Conservation (phyloP, 2,797 vertebrate genomes). For the Phrynocephalus guinanensis region DNA sequence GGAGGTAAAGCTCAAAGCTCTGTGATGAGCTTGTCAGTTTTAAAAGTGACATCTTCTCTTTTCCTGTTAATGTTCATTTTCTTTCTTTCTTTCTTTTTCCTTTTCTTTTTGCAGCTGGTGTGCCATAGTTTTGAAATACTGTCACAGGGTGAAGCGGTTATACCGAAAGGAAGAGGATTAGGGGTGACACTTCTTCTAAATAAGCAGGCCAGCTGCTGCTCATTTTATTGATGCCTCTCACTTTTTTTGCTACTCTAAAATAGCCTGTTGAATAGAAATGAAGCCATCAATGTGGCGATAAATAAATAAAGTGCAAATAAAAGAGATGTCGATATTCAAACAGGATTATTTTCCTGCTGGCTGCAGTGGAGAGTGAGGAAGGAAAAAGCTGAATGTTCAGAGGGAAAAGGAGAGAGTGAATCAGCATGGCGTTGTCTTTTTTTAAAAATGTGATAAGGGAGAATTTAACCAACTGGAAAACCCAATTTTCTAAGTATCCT, state of each 20-base stretch:
- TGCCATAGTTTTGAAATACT: neutral
- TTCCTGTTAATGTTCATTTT: neutral
- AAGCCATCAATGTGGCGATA: neutral
- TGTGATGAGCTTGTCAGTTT: constrained; percentile 18
- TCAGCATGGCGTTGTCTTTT: too few species aligned
- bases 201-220: constrained; percentile 8
- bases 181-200: neutral
- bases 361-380: neutral
- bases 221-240: neutral
- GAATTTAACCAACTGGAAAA: too few species aligned
- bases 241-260: constrained; percentile 1
- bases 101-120: neutral
- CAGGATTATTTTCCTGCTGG: neutral
- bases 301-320: neutral
- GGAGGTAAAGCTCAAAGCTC: constrained; percentile 4
- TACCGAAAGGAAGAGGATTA: neutral
- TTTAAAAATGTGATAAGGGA: too few species aligned
- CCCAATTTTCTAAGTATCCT: too few species aligned
- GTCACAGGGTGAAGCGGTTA: constrained; percentile 1
- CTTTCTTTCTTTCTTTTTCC: neutral
- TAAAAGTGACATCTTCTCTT: constrained; percentile 5
- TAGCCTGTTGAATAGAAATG: constrained; percentile 1
- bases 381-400: neutral
- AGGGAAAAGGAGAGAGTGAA: too few species aligned
- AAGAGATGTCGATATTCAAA: neutral